phyloP scores from a whole-genome alignment of 2,113 vertebrate genomes.

The Piprites chloris region DNA sequence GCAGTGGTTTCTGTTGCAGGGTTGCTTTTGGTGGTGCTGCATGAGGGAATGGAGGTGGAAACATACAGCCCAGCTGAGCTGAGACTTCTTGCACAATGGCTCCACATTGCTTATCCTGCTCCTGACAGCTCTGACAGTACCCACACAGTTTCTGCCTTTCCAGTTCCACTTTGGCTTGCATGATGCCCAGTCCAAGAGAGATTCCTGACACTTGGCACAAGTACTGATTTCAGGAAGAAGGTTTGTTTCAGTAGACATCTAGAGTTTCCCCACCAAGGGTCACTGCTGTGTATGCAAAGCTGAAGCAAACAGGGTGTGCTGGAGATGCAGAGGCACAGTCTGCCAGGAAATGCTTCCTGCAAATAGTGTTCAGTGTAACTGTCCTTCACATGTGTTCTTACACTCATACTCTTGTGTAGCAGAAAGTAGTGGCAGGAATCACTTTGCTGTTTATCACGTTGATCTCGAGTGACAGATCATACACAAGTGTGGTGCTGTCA shows the following conservation, averaged over 20 bases:
- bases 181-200: neutral
- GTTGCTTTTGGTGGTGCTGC: neutral
- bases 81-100: neutral
- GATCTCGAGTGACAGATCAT: neutral
- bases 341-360: neutral
- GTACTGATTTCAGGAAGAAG: neutral
- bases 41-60: neutral
- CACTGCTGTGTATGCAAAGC: neutral
- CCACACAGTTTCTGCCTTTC: neutral
- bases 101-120: neutral
- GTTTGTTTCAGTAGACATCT: neutral
- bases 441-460: neutral
- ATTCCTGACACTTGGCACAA: neutral
- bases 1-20: accelerated
- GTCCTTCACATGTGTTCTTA: neutral
- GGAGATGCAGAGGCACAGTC: neutral
- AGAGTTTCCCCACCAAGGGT: neutral
- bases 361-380: neutral
- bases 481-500: neutral
- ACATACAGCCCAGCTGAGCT: neutral
- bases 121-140: neutral
- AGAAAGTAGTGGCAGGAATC: neutral
- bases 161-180: neutral
- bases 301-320: neutral
- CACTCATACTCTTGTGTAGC: neutral